Evolutionary conservation across 2,797 vertebrate genomes (phyloP), one percentile per base, ranked within the genome.

Genomic region (Acrocephalus scirpaceus): DNA sequence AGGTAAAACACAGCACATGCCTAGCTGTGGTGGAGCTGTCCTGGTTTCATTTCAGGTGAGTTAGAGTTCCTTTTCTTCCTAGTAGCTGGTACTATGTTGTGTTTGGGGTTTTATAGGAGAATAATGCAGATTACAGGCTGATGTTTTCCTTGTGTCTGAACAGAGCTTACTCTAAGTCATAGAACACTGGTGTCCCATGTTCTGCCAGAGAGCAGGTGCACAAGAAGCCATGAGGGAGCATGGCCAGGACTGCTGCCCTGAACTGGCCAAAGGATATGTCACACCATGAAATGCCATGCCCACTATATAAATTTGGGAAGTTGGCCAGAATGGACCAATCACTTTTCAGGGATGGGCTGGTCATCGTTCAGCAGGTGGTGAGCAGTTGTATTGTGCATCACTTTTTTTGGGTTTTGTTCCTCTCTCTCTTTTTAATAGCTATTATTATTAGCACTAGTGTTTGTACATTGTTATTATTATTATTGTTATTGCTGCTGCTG

Each of bases 251-350:
- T 66, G 18, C 26, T 78, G 47, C 29, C 53, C 30, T 36, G 34
- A 66, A 60, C 34, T 48, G 67, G 27, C 26, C 47, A 47, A 48
- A 45, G 53, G 34, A 32, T 48, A 13, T 29, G 10, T 26, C 18
- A 47, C 22, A 32, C 29, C 2, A 0, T 1, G 15, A 50, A 32
- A 9, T 34, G 7, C 5, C 26, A 60, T 7, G 3, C 9, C 5
- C 40, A 66, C 19, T 21, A 61, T 5, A 21, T 32, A 36, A 48
- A 42, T 38, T 54, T 38, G 26, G 16, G 11, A 30, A 36, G 11
- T 2, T 78, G 30, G 4, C 11, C 19, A 26, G 47, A 38, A 34
- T 19, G 23, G 34, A 29, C 40, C 21, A 8, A 21, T 66, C 5
- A 1, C 11, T 36, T 19, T 61, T 60, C 58, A 66, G 27, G 16